Evolutionary conservation across 2,113 vertebrate species (phyloP), one percentile per base, ranked within the genome.

Genomic region (Perca fluviatilis): DNA sequence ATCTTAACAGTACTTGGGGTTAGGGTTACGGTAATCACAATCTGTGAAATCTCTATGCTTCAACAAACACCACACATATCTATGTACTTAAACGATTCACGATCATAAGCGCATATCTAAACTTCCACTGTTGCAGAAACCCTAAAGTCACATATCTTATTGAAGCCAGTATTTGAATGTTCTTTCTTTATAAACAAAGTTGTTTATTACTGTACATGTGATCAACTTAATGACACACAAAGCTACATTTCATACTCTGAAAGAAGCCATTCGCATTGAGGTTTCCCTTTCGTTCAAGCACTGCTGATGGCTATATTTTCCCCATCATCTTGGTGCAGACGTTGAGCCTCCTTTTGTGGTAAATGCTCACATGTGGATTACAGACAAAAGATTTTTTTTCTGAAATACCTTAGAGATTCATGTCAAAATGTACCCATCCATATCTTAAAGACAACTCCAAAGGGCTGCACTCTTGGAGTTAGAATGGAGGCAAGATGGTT

Each of bases 21-120:
- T 43, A 43, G 10, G 10, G 40, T 40, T 88, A 61, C 25, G 40
- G 19, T 63, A 71, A 75, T 82, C 21, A 73, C 40, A 73, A 30
- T 66, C 43, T 75, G 25, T 43, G 57, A 80, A 53, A 77, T 66
- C n/a, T 68, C 78, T 82, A 4, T 30, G 8, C 53, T 57, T 71
- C 25, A 76, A 56, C 16, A 74, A 75, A 61, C 46, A 64, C 12
- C 2, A 36, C 25, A 76, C n/a, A 64, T 51, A 71, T 71, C 53
- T 49, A 3, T 43, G 40, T 43, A 23, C 53, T 23, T 9, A 36
- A 51, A 62, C 2, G 1, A 58, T 50, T 18, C 7, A 25, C 1
- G 9, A 57, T 64, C 54, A 72, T 64, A 47, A 63, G 50, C 0
- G n/a, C 14, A 54, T 15, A 23, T 57, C 33, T 50, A 33, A 36